These are phyloP conservation scores for Oxyruncus cristatus DNA, from an alignment of 2,113 vertebrate genomes.

Conservation along the genomic window DNA sequence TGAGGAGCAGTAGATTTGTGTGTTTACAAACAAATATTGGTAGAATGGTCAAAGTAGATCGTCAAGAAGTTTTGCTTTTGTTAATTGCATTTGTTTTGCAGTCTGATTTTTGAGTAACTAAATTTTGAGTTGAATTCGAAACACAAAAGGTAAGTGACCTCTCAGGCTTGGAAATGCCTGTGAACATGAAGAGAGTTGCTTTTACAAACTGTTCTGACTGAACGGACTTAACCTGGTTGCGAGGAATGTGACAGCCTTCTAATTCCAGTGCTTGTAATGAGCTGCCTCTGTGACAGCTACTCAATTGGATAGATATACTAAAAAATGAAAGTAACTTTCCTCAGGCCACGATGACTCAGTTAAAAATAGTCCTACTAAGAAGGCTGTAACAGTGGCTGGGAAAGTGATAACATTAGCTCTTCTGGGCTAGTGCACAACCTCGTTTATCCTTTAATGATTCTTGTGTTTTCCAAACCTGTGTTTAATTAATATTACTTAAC, in stretches of 20 bases:
- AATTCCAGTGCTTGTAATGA: not conserved
- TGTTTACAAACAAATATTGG: not conserved
- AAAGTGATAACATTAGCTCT: conserved; percentile 59
- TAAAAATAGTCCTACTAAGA: conserved; percentile 40
- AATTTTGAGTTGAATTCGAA: not conserved
- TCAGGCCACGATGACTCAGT: conserved; percentile 36
- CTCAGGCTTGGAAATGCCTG: not conserved
- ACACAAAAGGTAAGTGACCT: not conserved
- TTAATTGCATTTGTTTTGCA: not conserved
- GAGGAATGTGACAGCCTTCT: not conserved
- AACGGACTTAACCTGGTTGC: not conserved
- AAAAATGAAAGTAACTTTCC: conserved; percentile 23
- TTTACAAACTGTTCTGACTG: not conserved
- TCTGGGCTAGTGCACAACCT: conserved; percentile 23
- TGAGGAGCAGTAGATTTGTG: not conserved
- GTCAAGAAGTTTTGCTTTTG: not conserved
- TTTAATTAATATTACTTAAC: conserved; percentile 63
- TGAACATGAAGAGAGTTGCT: not conserved
- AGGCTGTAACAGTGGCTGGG: conserved; percentile 24
- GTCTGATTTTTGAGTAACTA: not conserved
- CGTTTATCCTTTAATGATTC: conserved; percentile 64
- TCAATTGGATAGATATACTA: not conserved
- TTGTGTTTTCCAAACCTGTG: conserved; percentile 52
- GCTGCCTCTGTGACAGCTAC: not conserved
- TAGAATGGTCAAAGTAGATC: not conserved